phyloP scores from a whole-genome alignment of 1,140 invertebrate genomes.

The Glomeris maerens region DNA sequence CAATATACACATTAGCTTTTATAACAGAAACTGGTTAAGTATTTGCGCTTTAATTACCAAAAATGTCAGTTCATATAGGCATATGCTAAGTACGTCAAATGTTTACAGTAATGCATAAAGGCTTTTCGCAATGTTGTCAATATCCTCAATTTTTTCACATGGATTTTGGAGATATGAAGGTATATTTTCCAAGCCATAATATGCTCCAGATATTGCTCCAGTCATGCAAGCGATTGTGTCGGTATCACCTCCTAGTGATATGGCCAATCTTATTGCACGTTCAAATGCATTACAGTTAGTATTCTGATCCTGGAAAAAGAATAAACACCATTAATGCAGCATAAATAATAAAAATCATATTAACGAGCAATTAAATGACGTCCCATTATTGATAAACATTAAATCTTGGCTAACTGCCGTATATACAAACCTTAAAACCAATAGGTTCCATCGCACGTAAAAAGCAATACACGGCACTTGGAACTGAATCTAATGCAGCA shows the following conservation, averaged over 20 bases:
- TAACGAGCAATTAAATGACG: constrained; percentile 2
- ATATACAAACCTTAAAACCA: constrained; percentile 37
- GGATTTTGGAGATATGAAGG: constrained; percentile 2
- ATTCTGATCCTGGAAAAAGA: neutral
- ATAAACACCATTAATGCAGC: neutral
- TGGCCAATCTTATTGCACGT: constrained; percentile 27
- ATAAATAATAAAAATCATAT: neutral
- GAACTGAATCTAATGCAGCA: constrained; percentile 52
- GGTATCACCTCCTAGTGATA: constrained; percentile 31
- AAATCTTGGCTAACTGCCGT: neutral
- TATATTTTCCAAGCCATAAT: constrained; percentile 7
- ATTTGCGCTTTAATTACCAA: no score
- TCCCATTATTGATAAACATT: constrained; percentile 5
- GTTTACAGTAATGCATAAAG: no score
- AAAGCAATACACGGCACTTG: constrained; percentile 60
- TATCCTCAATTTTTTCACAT: constrained; percentile 4
- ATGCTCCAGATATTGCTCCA: constrained; percentile 28
- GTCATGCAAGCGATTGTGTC: constrained; percentile 34
- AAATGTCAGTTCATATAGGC: no score
- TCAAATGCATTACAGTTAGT: constrained; percentile 23
- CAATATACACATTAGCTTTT: no score
- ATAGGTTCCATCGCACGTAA: constrained; percentile 43
- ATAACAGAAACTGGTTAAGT: no score
- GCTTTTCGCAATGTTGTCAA: no score
- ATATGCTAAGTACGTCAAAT: no score